Evolutionary conservation across 1,140 invertebrate genomes (phyloP), one percentile per base, ranked within the genome.

Genomic region (Drosophila bocki): DNA sequence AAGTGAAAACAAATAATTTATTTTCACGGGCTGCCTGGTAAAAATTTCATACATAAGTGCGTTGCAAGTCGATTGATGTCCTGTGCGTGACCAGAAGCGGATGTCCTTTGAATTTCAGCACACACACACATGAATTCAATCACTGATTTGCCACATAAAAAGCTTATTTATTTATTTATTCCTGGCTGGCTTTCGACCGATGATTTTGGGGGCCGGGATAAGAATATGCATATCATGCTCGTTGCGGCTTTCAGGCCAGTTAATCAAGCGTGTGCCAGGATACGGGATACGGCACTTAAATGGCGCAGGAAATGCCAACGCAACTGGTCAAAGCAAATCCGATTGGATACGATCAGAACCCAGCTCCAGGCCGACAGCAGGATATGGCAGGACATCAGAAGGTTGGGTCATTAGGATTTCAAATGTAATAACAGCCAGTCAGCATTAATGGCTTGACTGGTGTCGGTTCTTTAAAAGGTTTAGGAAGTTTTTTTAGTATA

Each of bases 281-380:
- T 84, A 84, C 63, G 60, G 84, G 84, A 87, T 84, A 84, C 63
- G 63, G 74, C 80, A 75, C 74, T 81, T 87, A 75, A 75, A 70
- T 68, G 75, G 47, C 68, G 63, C 84, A 74, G 83, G 84, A 88
- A 75, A 62, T 71, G 75, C 75, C 79, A 41, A 74, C 32, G 68
- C 70, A 74, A 74, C 68, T 74, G 69, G 69, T 72, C 69, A 71
- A 71, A 71, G 53, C 53, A 71, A 56, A 72, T 59, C 47, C 50
- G 12, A 51, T 45, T 33, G 60, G 22, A 70, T 53, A n/a, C 65
- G 35, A 37, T 44, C 29, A n/a, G 17, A 54, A 70, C 51, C 51
- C 69, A 7, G 44, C 65, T 44, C 67, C 19, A 15, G 42, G 44
- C 9, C 45, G 12, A 15, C 50, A 17, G 32, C 50, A 50, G 37